Conservation (phyloP, 2,888 invertebrate genomes). For the Eurois occulta region DNA sequence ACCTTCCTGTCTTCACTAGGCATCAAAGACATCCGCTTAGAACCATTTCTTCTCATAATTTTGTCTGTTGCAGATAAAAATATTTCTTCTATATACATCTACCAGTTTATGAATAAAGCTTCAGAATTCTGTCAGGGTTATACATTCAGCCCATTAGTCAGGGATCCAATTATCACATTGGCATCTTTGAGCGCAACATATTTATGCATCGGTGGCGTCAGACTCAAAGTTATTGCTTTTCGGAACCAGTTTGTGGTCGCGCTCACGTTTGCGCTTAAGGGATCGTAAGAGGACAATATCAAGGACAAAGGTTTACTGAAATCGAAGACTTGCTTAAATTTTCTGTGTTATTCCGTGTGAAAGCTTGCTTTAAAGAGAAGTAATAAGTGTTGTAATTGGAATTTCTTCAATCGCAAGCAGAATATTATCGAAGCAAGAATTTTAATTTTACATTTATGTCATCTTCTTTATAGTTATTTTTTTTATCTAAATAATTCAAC, state of each 20-base stretch:
- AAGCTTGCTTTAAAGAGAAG: background rate
- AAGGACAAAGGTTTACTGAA: slow-evolving; percentile 61
- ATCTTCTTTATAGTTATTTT: background rate
- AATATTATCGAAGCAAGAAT: background rate
- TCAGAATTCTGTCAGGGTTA: slow-evolving; percentile 27
- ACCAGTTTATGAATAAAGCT: slow-evolving; percentile 28
- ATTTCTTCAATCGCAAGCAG: background rate
- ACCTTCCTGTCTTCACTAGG: slow-evolving; percentile 30
- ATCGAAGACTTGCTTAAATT: slow-evolving; percentile 29
- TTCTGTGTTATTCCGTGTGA: slow-evolving; percentile 11
- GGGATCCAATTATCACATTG: slow-evolving; percentile 69
- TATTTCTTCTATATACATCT: slow-evolving; percentile 17
- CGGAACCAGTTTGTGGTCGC: slow-evolving; percentile 71
- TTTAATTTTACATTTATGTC: background rate
- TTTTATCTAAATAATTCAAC: background rate
- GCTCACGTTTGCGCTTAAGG: slow-evolving; percentile 57
- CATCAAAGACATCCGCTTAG: background rate
- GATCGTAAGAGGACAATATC: slow-evolving; percentile 65
- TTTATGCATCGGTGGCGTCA: slow-evolving; percentile 78
- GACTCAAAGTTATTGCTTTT: slow-evolving; percentile 71
- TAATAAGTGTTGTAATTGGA: background rate
- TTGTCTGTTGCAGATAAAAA: slow-evolving; percentile 7
- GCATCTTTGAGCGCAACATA: slow-evolving; percentile 66
- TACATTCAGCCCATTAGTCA: slow-evolving; percentile 45
- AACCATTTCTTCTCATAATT: slow-evolving; percentile 19